These are phyloP conservation scores for Esox lucius DNA, from an alignment of 2,797 vertebrate species.

Conservation along the genomic window DNA sequence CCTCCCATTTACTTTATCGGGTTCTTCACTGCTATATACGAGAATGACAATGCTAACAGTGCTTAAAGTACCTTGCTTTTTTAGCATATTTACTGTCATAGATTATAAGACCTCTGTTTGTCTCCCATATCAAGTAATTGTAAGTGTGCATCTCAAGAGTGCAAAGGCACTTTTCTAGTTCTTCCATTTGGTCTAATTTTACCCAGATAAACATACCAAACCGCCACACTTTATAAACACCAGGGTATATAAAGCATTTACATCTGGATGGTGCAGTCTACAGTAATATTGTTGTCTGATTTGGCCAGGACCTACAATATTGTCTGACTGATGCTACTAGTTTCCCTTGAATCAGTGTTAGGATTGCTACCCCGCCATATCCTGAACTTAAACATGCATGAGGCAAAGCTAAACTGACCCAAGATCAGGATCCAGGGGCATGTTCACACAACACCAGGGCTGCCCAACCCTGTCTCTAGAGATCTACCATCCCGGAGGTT, in stretches of 20 bases:
- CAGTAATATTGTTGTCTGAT: constrained; percentile 22
- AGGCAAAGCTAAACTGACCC: no score
- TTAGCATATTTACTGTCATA: not conserved
- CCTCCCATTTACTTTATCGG: not conserved
- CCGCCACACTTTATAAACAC: constrained; percentile 26
- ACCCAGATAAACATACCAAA: constrained; percentile 18
- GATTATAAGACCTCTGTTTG: not conserved
- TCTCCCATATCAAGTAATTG: not conserved
- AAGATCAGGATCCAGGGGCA: no score
- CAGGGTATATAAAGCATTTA: constrained; percentile 36
- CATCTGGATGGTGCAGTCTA: constrained; percentile 10
- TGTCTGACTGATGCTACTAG: constrained; percentile 23
- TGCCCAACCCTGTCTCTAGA: no score
- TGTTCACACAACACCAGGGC: not conserved
- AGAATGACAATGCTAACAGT: not conserved
- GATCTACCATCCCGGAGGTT: no score
- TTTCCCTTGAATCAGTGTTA: not conserved
- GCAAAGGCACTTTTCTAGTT: not conserved
- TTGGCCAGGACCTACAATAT: constrained; percentile 22
- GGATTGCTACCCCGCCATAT: not conserved
- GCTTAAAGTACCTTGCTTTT: not conserved
- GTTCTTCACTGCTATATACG: not conserved
- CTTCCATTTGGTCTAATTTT: constrained; percentile 1
- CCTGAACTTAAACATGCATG: not conserved
- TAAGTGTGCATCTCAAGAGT: not conserved